Base-by-base conservation (phyloP, 2,888 invertebrate genomes). In the Lomographa bimaculata region DNA sequence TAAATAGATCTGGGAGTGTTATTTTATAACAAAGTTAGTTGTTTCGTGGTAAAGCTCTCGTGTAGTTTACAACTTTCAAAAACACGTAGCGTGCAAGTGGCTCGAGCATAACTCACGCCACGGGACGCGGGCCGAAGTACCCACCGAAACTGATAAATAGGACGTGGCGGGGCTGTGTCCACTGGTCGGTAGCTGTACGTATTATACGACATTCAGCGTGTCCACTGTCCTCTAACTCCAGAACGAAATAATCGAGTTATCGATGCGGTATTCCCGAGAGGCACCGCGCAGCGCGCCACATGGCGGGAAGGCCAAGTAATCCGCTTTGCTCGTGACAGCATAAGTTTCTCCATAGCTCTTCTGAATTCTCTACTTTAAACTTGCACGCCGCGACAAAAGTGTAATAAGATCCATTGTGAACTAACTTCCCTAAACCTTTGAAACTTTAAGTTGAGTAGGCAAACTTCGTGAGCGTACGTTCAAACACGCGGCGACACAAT, bases 261-360 rank as follows among this genome's bases (percentile, higher is more conserved):
- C 60, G 68, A 66, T 62, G 64, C 65, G 65, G 65, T 63, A 57
- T 56, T 66, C 61, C 58, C 60, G 35, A 42, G 60, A 63, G 64
- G 57, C 24, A 11, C 32, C 42, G 43, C 39, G 57, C 24, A 11
- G 28, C 42, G 43, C 39, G 44, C 37, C 61, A 51, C 58, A 46
- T 47, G 58, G 56, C 53, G 46, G 51, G 54, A 59, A 64, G 57
- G 57, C 54, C 61, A 50, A 64, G 67, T 76, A 78, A 80, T 80
- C 77, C 75, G 66, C 73, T 76, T 78, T 66, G 67, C 64, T 62
- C 65, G 59, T 61, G 65, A 68, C 70, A 67, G 60, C 58, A 48
- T 57, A 81, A 79, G 76, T 81, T 79, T 65, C 64, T 59, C 71
- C 74, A 79, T 76, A 72, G 69, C 72, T 76, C 73, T 70, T 65